phyloP scores from a whole-genome alignment of 2,888 invertebrate genomes.

The Hipparchia semele region DNA sequence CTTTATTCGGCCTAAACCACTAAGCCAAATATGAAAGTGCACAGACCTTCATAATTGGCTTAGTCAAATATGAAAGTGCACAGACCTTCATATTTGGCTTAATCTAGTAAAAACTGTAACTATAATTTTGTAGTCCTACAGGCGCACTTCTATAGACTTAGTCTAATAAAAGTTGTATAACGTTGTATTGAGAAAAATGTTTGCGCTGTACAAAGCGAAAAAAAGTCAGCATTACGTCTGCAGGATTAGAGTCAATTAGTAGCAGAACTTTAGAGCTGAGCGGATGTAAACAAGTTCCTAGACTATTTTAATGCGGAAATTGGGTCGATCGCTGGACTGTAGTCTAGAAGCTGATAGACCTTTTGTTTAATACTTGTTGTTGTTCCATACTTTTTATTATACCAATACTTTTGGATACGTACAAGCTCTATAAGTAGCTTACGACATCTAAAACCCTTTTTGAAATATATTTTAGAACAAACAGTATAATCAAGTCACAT shows the following conservation, averaged over 20 bases:
- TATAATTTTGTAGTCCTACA: no score
- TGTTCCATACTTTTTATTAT: not conserved
- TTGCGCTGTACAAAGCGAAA: constrained; percentile 9
- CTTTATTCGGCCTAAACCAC: no score
- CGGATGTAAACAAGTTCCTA: constrained; percentile 24
- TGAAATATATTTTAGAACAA: no score
- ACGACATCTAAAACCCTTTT: no score
- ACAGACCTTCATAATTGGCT: no score
- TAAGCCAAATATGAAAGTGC: no score
- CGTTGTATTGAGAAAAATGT: not conserved
- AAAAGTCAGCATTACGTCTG: constrained; percentile 8
- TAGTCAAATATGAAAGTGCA: no score
- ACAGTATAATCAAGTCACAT: no score
- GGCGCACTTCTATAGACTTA: no score
- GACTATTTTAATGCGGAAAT: constrained; percentile 35
- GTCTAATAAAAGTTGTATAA: not conserved
- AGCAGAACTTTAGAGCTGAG: constrained; percentile 17
- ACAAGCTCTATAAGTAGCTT: no score
- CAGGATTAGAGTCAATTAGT: constrained; percentile 29
- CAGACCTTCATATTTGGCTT: no score
- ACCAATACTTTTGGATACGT: not conserved
- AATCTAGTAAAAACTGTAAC: no score
- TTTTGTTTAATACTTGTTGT: not conserved
- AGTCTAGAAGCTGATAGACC: not conserved
- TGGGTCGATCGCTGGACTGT: constrained; percentile 26